Conservation (phyloP, 2,888 invertebrate genomes). For the Biston betularia region DNA sequence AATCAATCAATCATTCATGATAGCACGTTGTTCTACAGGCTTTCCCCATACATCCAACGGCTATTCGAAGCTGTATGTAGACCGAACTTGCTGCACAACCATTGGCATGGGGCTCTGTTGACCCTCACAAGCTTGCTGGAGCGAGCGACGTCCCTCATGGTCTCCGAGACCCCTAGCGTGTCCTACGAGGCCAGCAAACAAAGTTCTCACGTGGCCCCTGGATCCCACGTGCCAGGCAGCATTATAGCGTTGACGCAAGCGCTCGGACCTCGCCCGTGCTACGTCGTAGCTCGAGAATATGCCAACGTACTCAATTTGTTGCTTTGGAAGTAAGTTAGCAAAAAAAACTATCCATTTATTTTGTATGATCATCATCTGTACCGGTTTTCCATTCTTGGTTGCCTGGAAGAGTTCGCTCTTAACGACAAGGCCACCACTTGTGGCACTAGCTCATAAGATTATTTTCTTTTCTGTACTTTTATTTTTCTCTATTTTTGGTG, state of each 20-base stretch:
- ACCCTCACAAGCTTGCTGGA: slow-evolving; percentile 11
- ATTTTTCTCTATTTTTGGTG: too few species aligned
- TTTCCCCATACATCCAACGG: slow-evolving; percentile 1
- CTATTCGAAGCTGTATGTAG: not conserved
- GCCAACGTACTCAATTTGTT: slow-evolving; percentile 24
- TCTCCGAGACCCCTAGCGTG: not conserved
- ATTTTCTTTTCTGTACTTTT: too few species aligned
- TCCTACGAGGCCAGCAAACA: not conserved
- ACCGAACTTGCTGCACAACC: not conserved
- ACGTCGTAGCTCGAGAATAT: slow-evolving; percentile 19
- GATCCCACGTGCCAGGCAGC: not conserved
- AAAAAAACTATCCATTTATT: too few species aligned
- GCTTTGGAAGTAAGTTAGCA: slow-evolving; percentile 24
- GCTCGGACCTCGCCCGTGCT: slow-evolving; percentile 2
- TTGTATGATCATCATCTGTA: too few species aligned
- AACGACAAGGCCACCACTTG: too few species aligned
- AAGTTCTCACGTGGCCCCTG: not conserved
- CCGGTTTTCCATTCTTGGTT: too few species aligned
- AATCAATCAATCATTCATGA: too few species aligned
- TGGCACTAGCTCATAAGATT: too few species aligned
- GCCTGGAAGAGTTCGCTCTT: too few species aligned
- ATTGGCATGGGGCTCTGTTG: slow-evolving; percentile 24
- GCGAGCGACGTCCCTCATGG: not conserved
- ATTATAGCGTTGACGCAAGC: slow-evolving; percentile 1
- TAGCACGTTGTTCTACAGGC: not conserved